These are phyloP conservation scores for Rhopalosiphum nymphaeae DNA, from an alignment of 2,888 invertebrate genomes.

Conservation along the genomic window DNA sequence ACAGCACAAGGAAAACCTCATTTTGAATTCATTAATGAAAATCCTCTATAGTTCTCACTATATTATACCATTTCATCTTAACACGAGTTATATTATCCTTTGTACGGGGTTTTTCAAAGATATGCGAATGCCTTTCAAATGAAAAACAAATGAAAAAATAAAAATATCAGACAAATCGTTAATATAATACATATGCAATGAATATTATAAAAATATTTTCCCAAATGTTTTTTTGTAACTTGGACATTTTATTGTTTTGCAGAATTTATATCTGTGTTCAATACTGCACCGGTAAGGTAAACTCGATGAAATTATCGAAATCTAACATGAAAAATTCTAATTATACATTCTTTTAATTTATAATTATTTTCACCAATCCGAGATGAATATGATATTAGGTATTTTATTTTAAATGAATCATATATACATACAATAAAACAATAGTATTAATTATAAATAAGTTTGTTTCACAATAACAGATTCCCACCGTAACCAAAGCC, in stretches of 20 bases:
- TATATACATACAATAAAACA: background rate
- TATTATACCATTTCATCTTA: slow-evolving; percentile 29
- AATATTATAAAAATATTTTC: background rate
- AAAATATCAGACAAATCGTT: slow-evolving; percentile 17
- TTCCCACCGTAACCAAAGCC: background rate
- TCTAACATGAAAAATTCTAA: background rate
- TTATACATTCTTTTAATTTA: background rate
- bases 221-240: background rate
- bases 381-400: background rate
- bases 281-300: background rate
- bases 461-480: background rate
- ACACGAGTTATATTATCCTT: slow-evolving; percentile 21
- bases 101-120: slow-evolving; percentile 19
- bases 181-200: background rate
- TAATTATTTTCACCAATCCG: background rate
- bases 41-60: slow-evolving; percentile 19
- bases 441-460: background rate
- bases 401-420: background rate
- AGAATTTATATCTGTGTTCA: background rate
- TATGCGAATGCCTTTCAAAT: background rate
- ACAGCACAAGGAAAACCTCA: slow-evolving; percentile 32
- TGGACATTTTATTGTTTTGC: background rate
- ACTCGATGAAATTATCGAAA: background rate
- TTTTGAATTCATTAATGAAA: slow-evolving; percentile 53
- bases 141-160: slow-evolving; percentile 26